Conservation (phyloP, 2,888 invertebrate genomes). For the Bembecia ichneumoniformis region DNA sequence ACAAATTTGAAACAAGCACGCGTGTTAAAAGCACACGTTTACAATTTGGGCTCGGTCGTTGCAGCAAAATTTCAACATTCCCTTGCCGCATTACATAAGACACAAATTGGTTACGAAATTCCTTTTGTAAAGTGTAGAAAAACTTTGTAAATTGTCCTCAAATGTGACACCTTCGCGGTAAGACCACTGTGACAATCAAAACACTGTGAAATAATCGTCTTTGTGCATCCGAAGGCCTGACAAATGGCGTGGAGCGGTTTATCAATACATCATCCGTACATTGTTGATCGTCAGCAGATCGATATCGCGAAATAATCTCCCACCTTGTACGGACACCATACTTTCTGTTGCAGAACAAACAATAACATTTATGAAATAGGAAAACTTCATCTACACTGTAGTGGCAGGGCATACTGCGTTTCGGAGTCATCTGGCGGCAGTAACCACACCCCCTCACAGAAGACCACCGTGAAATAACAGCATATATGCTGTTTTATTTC, state of each 20-base stretch:
- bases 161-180: slow-evolving; percentile 32
- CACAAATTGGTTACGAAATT: slow-evolving; percentile 5
- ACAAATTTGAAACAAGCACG: slow-evolving; percentile 28
- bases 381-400: too few species aligned
- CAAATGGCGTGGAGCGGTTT: slow-evolving; percentile 36
- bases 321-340: slow-evolving; percentile 20
- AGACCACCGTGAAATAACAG: too few species aligned
- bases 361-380: neutral
- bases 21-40: slow-evolving; percentile 4
- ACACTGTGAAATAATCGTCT: slow-evolving; percentile 54
- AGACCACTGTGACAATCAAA: slow-evolving; percentile 48
- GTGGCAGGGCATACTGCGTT: too few species aligned
- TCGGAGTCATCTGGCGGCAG: too few species aligned
- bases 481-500: too few species aligned
- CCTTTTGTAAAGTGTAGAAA: slow-evolving; percentile 15
- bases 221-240: slow-evolving; percentile 28
- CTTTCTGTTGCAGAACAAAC: neutral
- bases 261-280: slow-evolving; percentile 19
- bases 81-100: neutral
- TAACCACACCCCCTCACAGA: too few species aligned
- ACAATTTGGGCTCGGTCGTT: neutral
- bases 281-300: slow-evolving; percentile 36
- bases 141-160: slow-evolving; percentile 16
- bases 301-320: slow-evolving; percentile 47
- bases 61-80: neutral